Conservation (phyloP, 1,140 invertebrate species). For the Lucilia cuprina region DNA sequence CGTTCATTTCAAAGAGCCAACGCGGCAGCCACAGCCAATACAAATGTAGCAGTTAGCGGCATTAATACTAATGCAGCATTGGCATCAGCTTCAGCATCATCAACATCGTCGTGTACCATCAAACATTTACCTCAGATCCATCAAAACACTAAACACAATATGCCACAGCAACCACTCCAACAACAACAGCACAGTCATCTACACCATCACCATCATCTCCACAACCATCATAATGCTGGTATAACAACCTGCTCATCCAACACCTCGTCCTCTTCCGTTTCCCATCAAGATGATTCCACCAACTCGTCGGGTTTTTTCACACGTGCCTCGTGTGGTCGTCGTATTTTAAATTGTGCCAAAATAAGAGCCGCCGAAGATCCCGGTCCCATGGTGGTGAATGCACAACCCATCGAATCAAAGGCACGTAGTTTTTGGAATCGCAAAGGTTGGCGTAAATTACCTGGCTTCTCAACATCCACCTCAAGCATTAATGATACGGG, state of each 20-base stretch:
- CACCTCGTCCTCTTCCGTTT: neutral
- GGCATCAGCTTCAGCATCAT: neutral
- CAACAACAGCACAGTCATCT: neutral
- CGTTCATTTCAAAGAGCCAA: constrained; percentile 51
- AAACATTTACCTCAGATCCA: constrained; percentile 26
- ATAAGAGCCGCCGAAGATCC: constrained; percentile 58
- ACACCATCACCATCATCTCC: neutral
- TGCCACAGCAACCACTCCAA: neutral
- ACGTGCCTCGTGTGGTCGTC: constrained; percentile 51
- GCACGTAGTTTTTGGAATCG: constrained; percentile 73
- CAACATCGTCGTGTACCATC: constrained; percentile 22
- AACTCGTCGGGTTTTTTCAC: constrained; percentile 46
- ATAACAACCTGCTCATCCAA: neutral
- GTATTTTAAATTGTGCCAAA: constrained; percentile 54
- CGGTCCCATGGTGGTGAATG: constrained; percentile 45
- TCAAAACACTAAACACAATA: neutral
- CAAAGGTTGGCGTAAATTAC: constrained; percentile 79
- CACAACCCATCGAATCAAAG: constrained; percentile 50
- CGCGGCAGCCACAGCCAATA: constrained; percentile 21
- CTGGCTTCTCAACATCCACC: constrained; percentile 71
- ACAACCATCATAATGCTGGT: neutral
- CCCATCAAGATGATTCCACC: neutral
- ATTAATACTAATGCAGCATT: neutral
- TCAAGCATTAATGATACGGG: constrained; percentile 72
- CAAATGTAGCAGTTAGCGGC: neutral